Evolutionary conservation across 2,888 invertebrate species (phyloP), one percentile per base, ranked within the genome.

Genomic region (Netelia fuscicornis): DNA sequence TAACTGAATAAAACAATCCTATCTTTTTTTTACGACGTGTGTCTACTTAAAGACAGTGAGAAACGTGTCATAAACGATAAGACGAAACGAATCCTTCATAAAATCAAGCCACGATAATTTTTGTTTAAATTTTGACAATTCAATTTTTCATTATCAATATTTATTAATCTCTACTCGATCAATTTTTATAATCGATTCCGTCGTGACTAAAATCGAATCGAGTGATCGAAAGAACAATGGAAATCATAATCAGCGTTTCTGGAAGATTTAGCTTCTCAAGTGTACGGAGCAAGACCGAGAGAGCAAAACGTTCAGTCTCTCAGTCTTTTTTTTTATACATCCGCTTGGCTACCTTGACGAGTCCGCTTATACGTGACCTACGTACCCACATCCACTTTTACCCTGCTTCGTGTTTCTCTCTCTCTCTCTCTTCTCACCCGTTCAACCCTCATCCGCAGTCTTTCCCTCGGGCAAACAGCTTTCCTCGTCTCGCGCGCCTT

Each of bases 1-100:
- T 76, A 76, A 76, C 60, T 80, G 80, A 80, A 76, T 76, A 80
- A 80, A 84, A 84, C 70, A 76, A 84, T 84, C 58, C 60, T 6
- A 10, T 56, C n/a, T 25, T 70, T 70, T 71, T 30, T 30, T 30
- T 30, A 30, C 17, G 76, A 56, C 30, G 37, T 42, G 42, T 58
- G 25, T 52, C 54, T 54, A 71, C 54, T 62, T 48, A 68, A 48
- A 64, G n/a, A 8, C 10, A 48, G 13, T n/a, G 65, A 62, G 44
- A 37, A 60, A 44, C 17, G 42, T n/a, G 11, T 48, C 44, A 25
- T 44, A 3, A 71, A 54, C 48, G 48, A 13, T 5, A 5, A 5
- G 5, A 5, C 5, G 30, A 5, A 5, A 30, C 5, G 5, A 30
- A 30, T 5, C 30, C 30, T 30, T 30, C 5, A 30, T 30, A 3